Evolutionary conservation across 2,888 invertebrate genomes (phyloP), one percentile per base, ranked within the genome.

Genomic region (Agrotis clavis): DNA sequence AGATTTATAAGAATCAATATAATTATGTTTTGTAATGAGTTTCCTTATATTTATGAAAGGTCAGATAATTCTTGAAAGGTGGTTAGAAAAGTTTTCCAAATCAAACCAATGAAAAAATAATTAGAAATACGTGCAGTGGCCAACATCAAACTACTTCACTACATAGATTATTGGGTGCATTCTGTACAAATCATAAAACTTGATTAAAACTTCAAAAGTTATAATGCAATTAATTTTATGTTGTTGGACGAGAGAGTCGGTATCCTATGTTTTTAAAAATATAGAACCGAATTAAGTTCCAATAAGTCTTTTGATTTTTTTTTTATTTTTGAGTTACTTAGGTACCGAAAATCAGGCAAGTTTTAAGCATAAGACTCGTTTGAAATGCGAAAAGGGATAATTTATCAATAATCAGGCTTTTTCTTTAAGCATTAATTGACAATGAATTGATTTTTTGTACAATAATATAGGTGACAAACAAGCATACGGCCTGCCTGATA

Each of bases 151-250:
- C 0, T 4, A 65, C 30, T 62, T 1, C 14, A 89, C 88, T 91
- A 88, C 89, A 92, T 85, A 89, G 90, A 92, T 94, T 93, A 94
- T 90, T 91, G 90, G 88, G 89, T 90, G 92, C 92, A 92, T 94
- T 94, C 90, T 90, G 90, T 92, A 92, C 92, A 92, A 94, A 94
- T 92, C 93, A 93, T 95, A 94, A 95, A 95, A 94, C 90, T 93
- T 93, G 93, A 94, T 94, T 94, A 93, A 94, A 94, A 94, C 91
- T 92, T 92, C 89, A 91, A 92, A 91, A 91, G 89, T 90, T 90
- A 89, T 91, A 91, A 93, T 91, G 91, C 90, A 92, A 93, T 94
- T 94, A 93, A 91, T 88, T 88, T 89, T 88, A 87, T 90, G 89
- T 88, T 89, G 87, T 87, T 79, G 80, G 79, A 80, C 82, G 77